Conservation (phyloP, 2,797 vertebrate genomes). For the Lepus townsendii region DNA sequence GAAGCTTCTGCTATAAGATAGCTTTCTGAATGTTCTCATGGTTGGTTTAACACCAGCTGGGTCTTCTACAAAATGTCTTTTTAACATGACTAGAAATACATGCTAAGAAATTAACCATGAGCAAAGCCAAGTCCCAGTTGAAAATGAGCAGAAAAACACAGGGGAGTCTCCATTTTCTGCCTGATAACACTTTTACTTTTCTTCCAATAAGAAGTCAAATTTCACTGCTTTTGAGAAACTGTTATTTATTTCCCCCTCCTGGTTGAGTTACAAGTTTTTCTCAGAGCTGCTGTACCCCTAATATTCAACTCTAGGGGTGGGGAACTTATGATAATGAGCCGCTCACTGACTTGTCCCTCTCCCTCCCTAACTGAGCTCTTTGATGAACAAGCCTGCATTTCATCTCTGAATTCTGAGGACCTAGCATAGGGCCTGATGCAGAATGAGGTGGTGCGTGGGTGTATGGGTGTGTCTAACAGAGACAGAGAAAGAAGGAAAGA, state of each 20-base stretch:
- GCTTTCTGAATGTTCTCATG: neutral
- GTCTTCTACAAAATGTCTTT: neutral
- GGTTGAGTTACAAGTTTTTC: fast-evolving
- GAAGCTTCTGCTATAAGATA: neutral
- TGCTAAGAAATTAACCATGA: neutral
- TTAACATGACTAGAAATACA: neutral
- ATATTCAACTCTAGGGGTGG: no score
- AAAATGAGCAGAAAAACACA: neutral
- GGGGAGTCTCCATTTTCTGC: neutral
- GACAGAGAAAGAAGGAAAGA: neutral
- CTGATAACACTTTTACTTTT: neutral
- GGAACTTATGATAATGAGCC: fast-evolving
- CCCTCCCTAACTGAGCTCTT: neutral
- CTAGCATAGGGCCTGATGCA: neutral
- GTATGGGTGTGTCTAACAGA: neutral
- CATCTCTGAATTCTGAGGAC: neutral
- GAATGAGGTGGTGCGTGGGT: neutral
- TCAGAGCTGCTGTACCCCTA: neutral
- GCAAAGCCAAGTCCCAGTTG: neutral
- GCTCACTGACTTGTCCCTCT: neutral
- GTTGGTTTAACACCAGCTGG: neutral
- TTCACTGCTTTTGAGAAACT: neutral
- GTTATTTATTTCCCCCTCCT: neutral
- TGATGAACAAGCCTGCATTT: neutral
- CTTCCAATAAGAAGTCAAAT: neutral